A percentile compares a stretch with the other conserved stretches of the same genome.
phyloP scores from a whole-genome alignment of 2,888 invertebrate species.

The Frankliniella fusca region DNA sequence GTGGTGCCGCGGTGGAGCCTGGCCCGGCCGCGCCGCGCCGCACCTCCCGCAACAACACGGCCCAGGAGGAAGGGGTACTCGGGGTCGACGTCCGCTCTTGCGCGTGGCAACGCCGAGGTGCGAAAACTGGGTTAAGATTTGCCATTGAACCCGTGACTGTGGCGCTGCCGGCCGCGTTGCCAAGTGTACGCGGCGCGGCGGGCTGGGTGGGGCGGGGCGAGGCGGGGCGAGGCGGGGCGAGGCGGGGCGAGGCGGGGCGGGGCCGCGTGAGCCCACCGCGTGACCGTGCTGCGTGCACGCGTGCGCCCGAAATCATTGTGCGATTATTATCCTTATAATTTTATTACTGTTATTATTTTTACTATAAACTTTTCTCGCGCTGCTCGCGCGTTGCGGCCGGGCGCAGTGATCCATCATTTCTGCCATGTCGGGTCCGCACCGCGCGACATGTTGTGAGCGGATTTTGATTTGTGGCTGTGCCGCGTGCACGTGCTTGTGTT shows the following conservation, averaged over 20 bases:
- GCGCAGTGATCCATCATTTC: too few species aligned
- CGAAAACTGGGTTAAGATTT: constrained; percentile 26
- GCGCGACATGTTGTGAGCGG: too few species aligned
- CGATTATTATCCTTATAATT: too few species aligned
- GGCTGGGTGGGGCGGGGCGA: not conserved
- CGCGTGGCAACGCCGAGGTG: constrained; percentile 23
- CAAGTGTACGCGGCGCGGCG: not conserved
- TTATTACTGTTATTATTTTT: too few species aligned
- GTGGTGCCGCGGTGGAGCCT: not conserved
- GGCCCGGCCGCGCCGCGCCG: not conserved
- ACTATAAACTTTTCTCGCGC: too few species aligned
- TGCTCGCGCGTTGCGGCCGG: too few species aligned
- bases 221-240: not conserved
- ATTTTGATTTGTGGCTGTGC: too few species aligned
- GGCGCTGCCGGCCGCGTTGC: not conserved
- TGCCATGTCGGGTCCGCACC: too few species aligned
- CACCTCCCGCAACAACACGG: constrained; percentile 3
- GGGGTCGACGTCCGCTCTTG: constrained; percentile 2
- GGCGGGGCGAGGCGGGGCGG: not conserved
- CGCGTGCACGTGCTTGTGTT: too few species aligned
- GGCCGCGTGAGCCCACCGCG: not conserved
- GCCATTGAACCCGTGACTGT: constrained; percentile 23
- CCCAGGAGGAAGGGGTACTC: not conserved
- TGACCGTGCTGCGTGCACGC: too few species aligned
- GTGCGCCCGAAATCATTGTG: too few species aligned